Base-by-base conservation (phyloP, 2,888 invertebrate species). In the Gerosis bhagava region DNA sequence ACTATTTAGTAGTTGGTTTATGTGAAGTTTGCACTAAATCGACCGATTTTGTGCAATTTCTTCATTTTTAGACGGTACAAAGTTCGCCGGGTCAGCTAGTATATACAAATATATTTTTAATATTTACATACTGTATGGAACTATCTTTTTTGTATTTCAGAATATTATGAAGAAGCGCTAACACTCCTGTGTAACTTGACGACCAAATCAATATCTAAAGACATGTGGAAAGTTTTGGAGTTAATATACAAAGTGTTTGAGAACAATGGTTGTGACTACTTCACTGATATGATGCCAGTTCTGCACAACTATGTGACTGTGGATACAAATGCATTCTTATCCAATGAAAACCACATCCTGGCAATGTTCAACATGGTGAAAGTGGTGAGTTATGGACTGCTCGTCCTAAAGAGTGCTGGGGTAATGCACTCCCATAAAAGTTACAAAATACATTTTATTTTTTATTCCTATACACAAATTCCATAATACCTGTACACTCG, bases 281-380 rank as follows among this genome's bases (percentile, higher is more conserved):
- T 99, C 78, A 94, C 94, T 50, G 99, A 99, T 68, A 97, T 99
- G 95, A 98, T 99, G 98, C 98, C 99, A 1, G 96, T 97, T 4
- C 90, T 99, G 19, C 98, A 99, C 82, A 98, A 99, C 83, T 99
- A 98, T 79, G 94, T 99, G 40, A 98, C 97, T 0, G 95, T 98
- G 2, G 99, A 99, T 74, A 97, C 98, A 0, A 93, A 94, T 48
- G 96, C 96, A 8, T 99, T 99, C 81, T 89, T 99, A 22, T 94
- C 97, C 1, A 95, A 97, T 70, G 96, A 97, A 65, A 94, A 96
- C 73, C 93, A 97, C 57, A 91, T 99, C 51, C 82, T 97, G 57
- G 97, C 97, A 34, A 94, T 98, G 81, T 97, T 96, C 74, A 96
- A 97, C 68, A 98, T 99, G 96, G 96, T 97, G 70, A 97, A 97